Evolutionary conservation across 2,797 vertebrate genomes (phyloP), one percentile per base, ranked within the genome.

Genomic region (Xenopus petersii): DNA sequence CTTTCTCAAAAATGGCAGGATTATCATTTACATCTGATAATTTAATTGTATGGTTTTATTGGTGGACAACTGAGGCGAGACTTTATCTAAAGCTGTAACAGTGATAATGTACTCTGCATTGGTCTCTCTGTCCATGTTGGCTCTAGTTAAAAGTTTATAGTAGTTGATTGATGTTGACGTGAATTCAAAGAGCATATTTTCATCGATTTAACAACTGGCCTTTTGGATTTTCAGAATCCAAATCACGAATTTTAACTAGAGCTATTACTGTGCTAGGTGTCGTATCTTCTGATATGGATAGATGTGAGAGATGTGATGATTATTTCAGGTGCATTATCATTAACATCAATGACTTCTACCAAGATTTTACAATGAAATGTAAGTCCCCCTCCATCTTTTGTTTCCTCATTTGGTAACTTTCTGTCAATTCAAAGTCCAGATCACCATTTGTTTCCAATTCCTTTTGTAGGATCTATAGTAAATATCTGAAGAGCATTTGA

Each of bases 161-260:
- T 96, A 94, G 70, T 92, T 95, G 0, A 10, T 49, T 15, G 91
- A 91, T 80, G 93, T 93, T 10, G 91, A 90, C 64, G 92, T 93
- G 72, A 91, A 89, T 80, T 91, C 90, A 75, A 99, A 98, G 7
- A 97, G 97, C 80, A 97, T 87, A 17, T 89, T 81, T 0, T 86
- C 88, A 48, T 92, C 90, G 54, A 98, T 87, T 59, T 77, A 84
- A 62, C 98, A 81, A 26, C 81, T 92, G 65, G 98, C 92, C 72
- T 93, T 96, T 98, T 71, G 21, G 21, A 21, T 84, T 84, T 56
- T 92, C 94, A 0, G 95, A 94, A 83, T 99, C 97, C 76, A 77
- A 89, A 80, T 99, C 97, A n/a, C 88, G 87, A 1, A 94, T 90
- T 0, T 88, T 96, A 80, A 98, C 93, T 48, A 98, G 84, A 0